Conservation (phyloP, 2,888 invertebrate species). For the Hirtodrosophila alboralis region DNA sequence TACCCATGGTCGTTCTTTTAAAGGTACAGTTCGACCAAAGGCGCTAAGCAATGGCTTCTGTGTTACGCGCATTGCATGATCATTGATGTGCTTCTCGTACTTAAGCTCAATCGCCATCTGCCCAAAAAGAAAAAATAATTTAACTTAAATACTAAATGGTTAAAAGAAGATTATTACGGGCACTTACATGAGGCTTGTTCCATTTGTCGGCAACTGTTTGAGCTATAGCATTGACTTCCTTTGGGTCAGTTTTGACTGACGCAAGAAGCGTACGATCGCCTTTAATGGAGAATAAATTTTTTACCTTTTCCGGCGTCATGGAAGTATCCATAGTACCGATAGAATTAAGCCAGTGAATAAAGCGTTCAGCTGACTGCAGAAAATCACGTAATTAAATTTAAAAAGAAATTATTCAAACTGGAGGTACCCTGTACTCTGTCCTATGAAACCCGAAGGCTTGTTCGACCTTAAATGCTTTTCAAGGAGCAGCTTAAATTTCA, state of each 20-base stretch:
- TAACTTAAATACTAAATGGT: background rate
- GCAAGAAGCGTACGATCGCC: constrained; percentile 79
- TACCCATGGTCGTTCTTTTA: constrained; percentile 74
- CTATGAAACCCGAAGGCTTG: too few relatives aligned
- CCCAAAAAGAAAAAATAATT: background rate
- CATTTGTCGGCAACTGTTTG: constrained; percentile 82
- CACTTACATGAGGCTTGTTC: constrained; percentile 81
- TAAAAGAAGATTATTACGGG: background rate
- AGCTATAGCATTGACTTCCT: constrained; percentile 82
- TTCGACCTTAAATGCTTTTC: too few relatives aligned
- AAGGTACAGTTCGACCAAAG: constrained; percentile 82
- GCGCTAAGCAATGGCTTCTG: constrained; percentile 73
- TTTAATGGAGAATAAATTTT: constrained; percentile 83
- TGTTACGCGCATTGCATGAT: constrained; percentile 56
- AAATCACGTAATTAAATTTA: too few relatives aligned
- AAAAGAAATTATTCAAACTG: too few relatives aligned
- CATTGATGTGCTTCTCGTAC: constrained; percentile 77
- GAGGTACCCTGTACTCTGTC: too few relatives aligned
- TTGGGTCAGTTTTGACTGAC: constrained; percentile 82
- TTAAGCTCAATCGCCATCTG: constrained; percentile 83
- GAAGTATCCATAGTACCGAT: constrained; percentile 78
- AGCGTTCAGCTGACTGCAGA: constrained; percentile 81
- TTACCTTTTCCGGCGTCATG: constrained; percentile 81
- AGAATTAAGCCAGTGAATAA: constrained; percentile 82
- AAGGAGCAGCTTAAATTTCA: too few relatives aligned